Evolutionary conservation across 1,140 invertebrate species (phyloP), one percentile per base, ranked within the genome.

Genomic region (Eulimnadia texana): DNA sequence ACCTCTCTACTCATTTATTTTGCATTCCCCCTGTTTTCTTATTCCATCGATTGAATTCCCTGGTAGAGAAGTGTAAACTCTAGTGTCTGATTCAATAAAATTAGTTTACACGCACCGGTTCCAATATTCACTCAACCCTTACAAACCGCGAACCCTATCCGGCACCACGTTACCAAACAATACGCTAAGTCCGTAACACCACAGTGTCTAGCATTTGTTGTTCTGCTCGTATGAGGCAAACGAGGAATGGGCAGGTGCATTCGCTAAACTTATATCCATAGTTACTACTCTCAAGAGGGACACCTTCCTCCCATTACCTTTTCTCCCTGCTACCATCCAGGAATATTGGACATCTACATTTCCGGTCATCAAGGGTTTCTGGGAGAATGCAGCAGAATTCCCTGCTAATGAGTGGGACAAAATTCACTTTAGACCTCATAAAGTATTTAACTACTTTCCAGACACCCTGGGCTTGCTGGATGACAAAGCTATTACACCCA

Each of bases 341-440:
- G 6, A 42, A 9, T 42, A 16, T 16, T 42, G 33, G 33, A 42
- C 6, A 42, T 42, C 6, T 9, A 9, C 16, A 6, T 9, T 42
- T 16, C 6, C 6, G 33, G 51, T 9, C 11, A 53, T 13, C 51
- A 6, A 9, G 51, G 51, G 11, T 22, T 13, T 9, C 19, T 53
- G 20, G 19, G 11, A 53, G 51, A 53, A 53, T 20, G 51, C n/a
- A 22, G 20, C 19, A 9, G n/a, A 25, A 53, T n/a, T 53, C 20
- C 51, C 51, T 6, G 20, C 20, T 6, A 25, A 19, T 11, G 51
- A 53, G 20, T 53, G 51, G 51, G 24, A 19, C 6, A 53, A 53
- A n/a, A 53, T 53, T 25, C 51, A 25, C 20, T 53, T 53, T n/a
- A 53, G n/a, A n/a, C 19, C 51, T 53, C 51, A 53, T n/a, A 25